These are phyloP conservation scores for Melinaea marsaeus DNA, from an alignment of 2,888 invertebrate species.

Conservation along the genomic window DNA sequence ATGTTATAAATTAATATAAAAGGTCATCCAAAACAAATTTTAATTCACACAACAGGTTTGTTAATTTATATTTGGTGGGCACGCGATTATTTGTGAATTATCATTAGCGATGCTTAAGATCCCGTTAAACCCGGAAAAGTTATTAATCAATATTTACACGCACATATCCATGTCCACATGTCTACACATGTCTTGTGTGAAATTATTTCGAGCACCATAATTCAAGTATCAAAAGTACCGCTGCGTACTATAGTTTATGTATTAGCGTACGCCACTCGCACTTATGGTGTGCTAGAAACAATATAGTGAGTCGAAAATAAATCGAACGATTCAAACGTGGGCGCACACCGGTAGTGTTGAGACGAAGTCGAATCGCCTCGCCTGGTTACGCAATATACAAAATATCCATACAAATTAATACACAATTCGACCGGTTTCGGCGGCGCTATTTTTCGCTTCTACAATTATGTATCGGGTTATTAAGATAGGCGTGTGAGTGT, in stretches of 20 bases:
- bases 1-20: conserved; percentile 28
- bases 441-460: conserved; percentile 53
- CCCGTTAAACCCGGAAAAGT: conserved; percentile 23
- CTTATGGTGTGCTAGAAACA: conserved; percentile 41
- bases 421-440: conserved; percentile 57
- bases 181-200: not conserved
- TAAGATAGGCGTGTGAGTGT: conserved; percentile 54
- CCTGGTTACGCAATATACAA: conserved; percentile 53
- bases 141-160: conserved; percentile 19
- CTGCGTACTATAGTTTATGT: conserved; percentile 37
- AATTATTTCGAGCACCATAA: not conserved
- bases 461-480: conserved; percentile 50
- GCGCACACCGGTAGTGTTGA: conserved; percentile 51
- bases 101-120: conserved; percentile 19
- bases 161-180: not conserved
- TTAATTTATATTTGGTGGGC: conserved; percentile 21
- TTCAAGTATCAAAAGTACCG: conserved; percentile 24
- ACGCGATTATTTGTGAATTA: conserved; percentile 31
- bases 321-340: conserved; percentile 48
- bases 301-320: conserved; percentile 54
- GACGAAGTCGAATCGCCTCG: conserved; percentile 46
- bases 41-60: conserved; percentile 18
- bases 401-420: conserved; percentile 46
- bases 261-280: conserved; percentile 42
- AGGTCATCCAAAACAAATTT: conserved; percentile 27